Base-by-base conservation (phyloP, 1,140 invertebrate genomes). In the Heliothis virescens region DNA sequence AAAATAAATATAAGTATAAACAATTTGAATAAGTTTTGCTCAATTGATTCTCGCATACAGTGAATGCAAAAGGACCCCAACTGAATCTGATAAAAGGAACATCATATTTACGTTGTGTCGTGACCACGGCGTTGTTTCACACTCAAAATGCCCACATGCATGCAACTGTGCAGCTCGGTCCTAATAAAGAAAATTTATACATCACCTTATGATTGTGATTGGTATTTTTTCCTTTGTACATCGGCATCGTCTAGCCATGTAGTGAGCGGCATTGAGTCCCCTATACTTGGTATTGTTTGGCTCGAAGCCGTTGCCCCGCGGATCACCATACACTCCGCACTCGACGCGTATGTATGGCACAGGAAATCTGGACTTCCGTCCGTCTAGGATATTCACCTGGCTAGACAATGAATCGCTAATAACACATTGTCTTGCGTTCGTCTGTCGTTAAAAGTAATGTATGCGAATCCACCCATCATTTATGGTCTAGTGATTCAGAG, bases 331-430 rank as follows among this genome's bases (percentile, higher is more conserved):
- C 50, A 47, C 26, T 13, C 16, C 26, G 34, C 34, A 41, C 34
- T 41, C 10, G 10, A 10, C 75, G 12, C 62, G 52, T 69, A 69
- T 55, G 85, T 87, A 87, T 85, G 86, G 85, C 81, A 89, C 89
- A 90, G 91, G 91, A 93, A 89, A 91, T 90, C 90, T 90, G 63
- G 79, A 89, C 91, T 92, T 92, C 92, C 91, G 90, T 16, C 83
- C 86, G 89, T 89, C 90, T 93, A 89, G 86, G 87, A 87, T 87
- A 85, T 90, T 89, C 86, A 88, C 88, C 83, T 78, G 81, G 81
- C 90, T 90, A 93, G 87, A 91, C 90, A 89, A 91, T 92, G 90
- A 89, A 92, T 84, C 82, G 82, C 83, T 90, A 87, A 87, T 87
- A 86, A 89, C 79, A 85, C 82, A 82, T 82, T 84, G 87, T 87